Evolutionary conservation across 2,797 vertebrate genomes (phyloP).

Genomic region (Characodon lateralis): DNA sequence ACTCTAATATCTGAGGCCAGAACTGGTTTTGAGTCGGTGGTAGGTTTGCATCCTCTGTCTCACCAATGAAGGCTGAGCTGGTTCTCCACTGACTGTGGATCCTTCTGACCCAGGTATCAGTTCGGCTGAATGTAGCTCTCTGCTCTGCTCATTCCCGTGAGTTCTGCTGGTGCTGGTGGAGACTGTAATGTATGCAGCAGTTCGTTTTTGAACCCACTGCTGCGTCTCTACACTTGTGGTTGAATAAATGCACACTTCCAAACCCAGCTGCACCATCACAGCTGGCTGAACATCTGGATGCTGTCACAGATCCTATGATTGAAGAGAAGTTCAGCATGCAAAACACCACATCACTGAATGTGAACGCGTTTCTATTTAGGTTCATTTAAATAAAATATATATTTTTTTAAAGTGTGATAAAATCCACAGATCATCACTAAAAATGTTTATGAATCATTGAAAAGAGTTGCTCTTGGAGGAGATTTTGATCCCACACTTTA

Average conservation of each 20-base stretch:
- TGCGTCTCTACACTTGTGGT: background rate
- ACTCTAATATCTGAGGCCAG: too few relatives aligned
- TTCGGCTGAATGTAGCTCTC: background rate
- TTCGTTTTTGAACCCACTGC: background rate
- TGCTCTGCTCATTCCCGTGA: background rate
- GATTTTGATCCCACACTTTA: too few relatives aligned
- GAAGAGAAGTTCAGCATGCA: slow-evolving; percentile 2
- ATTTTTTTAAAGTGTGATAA: background rate
- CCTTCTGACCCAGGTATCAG: background rate
- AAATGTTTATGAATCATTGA: too few relatives aligned
- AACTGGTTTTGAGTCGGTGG: too few relatives aligned
- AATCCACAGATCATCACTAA: background rate
- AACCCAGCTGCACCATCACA: slow-evolving; percentile 1
- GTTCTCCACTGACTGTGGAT: background rate
- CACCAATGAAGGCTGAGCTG: background rate
- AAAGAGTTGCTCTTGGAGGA: too few relatives aligned
- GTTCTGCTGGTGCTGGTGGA: background rate
- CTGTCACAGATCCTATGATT: background rate
- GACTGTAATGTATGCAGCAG: background rate
- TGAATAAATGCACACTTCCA: background rate
- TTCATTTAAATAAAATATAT: too few relatives aligned
- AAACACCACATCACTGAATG: background rate
- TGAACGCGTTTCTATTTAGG: too few relatives aligned
- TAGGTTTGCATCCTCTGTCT: background rate
- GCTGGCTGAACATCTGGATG: background rate